Base-by-base conservation (phyloP, 1,140 invertebrate species). In the Heliconius hermathena region DNA sequence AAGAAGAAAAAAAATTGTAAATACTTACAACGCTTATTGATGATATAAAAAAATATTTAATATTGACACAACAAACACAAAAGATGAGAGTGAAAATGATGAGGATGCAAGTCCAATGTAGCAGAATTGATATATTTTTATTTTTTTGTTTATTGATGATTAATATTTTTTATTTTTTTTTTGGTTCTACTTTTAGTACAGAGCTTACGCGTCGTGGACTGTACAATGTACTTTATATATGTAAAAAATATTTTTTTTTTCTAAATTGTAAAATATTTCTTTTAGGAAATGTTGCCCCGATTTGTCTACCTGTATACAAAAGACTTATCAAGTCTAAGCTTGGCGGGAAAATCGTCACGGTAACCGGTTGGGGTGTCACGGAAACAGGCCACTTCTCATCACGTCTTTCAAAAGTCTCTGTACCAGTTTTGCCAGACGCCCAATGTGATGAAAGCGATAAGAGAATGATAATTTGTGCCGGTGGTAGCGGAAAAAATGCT, bases 281-380 rank as follows among this genome's bases (percentile, higher is more conserved):
- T 66, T n/a, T n/a, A 82, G 81, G 49, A 79, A 82, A 82, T 46
- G 71, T 66, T 38, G 18, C 57, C 11, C 57, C 76, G 3, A 72
- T 84, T 71, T 84, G 83, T 72, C 78, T 84, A 33, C 83, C 83
- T 13, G 9, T 74, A 13, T 54, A 54, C 1, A 66, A 73, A 9
- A 8, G 33, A 13, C 66, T 84, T 20, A 66, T 73, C 3, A 71
- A 79, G 5, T 11, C 38, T n/a, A 16, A 20, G 11, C 20, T 84
- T 20, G 20, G 1, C 3, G 79, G 79, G 22, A 78, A 74, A 73
- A 60, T 18, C 0, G 84, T 72, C 5, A 78, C 77, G 0, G 77
- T 84, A 0, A 76, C 80, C 11, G 84, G 84, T 13, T 86, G 84
- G 84, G 84, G 84, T 3, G 4, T 76, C 18, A 84, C 83, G n/a